phyloP scores from a whole-genome alignment of 2,113 vertebrate genomes.

The Monopterus albus region DNA sequence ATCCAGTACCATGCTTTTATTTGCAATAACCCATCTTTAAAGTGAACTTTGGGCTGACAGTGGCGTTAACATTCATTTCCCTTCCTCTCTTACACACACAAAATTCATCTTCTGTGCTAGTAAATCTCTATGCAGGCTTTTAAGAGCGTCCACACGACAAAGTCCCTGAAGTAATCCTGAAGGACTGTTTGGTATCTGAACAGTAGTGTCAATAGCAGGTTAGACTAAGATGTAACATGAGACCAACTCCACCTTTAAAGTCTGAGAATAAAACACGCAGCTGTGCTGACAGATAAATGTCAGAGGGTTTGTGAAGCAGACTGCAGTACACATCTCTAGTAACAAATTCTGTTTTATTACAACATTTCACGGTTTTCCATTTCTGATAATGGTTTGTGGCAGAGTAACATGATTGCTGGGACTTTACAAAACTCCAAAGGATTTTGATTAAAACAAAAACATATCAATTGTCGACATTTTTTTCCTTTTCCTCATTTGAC shows the following conservation, averaged over 20 bases:
- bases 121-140: not conserved
- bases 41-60: not conserved
- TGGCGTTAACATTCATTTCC: conserved; percentile 1
- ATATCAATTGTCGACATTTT: conserved; percentile 54
- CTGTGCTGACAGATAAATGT: not conserved
- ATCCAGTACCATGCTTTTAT: no score
- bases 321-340: conserved; percentile 59
- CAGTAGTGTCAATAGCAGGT: conserved; percentile 20
- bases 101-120: conserved; percentile 7
- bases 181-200: not conserved
- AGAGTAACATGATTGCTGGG: conserved; percentile 76
- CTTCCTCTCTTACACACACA: not conserved
- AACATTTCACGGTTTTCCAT: conserved; percentile 82
- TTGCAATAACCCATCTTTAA: no score
- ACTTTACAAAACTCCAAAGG: conserved; percentile 71
- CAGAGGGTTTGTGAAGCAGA: conserved; percentile 40
- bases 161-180: no score
- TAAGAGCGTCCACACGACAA: conserved; percentile 15
- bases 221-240: not conserved
- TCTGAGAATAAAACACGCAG: not conserved
- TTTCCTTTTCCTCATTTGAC: conserved; percentile 52
- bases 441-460: conserved; percentile 67
- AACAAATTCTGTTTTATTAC: conserved; percentile 85
- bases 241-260: not conserved
- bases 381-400: conserved; percentile 81